Conservation (phyloP, 2,113 vertebrate species). For the Apaloderma vittatum region DNA sequence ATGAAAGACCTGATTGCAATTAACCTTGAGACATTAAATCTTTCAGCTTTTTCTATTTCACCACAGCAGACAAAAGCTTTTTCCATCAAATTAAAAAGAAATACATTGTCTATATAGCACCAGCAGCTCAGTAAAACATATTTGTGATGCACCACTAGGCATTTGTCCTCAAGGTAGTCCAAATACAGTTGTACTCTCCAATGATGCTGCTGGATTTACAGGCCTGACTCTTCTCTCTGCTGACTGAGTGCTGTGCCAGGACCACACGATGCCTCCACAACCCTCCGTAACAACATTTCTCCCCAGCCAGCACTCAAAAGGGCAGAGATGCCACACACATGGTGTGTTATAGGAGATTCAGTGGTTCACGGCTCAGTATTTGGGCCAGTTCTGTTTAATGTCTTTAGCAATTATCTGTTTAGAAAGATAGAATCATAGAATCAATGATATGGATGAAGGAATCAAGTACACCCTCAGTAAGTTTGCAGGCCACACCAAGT, state of each 20-base stretch:
- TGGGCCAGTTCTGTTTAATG: not conserved
- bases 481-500: not conserved
- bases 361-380: not conserved
- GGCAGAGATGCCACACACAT: not conserved
- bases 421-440: too few species aligned
- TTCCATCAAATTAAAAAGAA: slow-evolving; percentile 24
- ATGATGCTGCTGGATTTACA: not conserved
- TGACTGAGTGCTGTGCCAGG: not conserved
- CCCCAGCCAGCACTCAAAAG: not conserved
- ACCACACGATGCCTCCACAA: not conserved
- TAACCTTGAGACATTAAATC: slow-evolving; percentile 43
- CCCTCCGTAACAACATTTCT: not conserved
- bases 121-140: not conserved
- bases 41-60: slow-evolving; percentile 20
- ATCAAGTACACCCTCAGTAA: not conserved
- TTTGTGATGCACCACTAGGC: not conserved
- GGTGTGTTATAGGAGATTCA: not conserved
- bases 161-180: not conserved
- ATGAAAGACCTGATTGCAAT: slow-evolving; percentile 31
- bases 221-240: not conserved
- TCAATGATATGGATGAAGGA: not conserved
- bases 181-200: not conserved
- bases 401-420: not conserved
- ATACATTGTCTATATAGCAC: not conserved
- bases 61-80: slow-evolving; percentile 15